Percentiles rank a stretch among this genome's conserved stretches.
phyloP scores from a whole-genome alignment of 2,797 vertebrate species.

The Staurois parvus region DNA sequence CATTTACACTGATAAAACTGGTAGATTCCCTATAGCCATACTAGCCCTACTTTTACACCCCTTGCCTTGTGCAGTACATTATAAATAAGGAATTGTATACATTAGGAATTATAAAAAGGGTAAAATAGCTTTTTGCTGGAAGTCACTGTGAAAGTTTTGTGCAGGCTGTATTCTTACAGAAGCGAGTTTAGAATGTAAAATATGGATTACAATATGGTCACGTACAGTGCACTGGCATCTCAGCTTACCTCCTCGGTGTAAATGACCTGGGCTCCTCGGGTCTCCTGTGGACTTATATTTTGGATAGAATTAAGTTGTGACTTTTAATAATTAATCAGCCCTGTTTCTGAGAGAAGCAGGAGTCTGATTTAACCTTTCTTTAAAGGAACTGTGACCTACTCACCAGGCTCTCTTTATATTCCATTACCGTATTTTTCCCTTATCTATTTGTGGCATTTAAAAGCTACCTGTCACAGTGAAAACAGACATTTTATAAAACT shows the following conservation, averaged over 20 bases:
- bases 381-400: conserved; percentile 11
- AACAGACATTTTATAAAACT: background rate
- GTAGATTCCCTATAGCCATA: no score
- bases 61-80: no score
- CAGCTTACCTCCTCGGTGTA: background rate
- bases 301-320: conserved; percentile 17
- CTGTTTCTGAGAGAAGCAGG: conserved; percentile 28
- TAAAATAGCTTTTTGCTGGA: background rate
- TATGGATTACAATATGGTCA: conserved; percentile 1
- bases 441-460: background rate
- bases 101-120: background rate
- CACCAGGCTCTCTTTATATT: conserved; percentile 2
- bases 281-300: conserved; percentile 3
- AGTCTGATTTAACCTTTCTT: conserved; percentile 39
- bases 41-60: no score
- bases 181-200: background rate
- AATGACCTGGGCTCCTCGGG: background rate
- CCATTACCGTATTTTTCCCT: conserved; percentile 10
- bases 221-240: background rate
- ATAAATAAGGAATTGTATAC: no score
- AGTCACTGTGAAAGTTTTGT: background rate
- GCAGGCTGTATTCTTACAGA: background rate
- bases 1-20: no score
- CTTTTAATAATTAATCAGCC: conserved; percentile 35
- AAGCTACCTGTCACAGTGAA: background rate